Conservation (phyloP, 2,888 invertebrate genomes). For the Zaprionus bogoriensis region DNA sequence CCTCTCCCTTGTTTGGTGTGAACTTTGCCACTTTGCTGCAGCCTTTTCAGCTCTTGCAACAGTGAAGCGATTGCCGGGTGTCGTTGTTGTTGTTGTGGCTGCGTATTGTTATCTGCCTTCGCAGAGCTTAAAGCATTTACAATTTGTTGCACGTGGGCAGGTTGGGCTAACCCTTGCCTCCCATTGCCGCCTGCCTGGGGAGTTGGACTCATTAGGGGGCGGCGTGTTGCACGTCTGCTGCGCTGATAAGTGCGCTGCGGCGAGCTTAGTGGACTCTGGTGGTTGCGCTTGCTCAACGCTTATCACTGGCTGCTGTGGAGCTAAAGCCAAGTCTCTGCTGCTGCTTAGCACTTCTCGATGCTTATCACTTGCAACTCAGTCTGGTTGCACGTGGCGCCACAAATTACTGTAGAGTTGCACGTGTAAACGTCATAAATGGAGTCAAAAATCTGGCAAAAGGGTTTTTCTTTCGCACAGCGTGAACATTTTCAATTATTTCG, state of each 20-base stretch:
- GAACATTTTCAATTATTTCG: slow-evolving; percentile 14
- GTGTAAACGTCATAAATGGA: slow-evolving; percentile 27
- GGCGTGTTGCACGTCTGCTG: slow-evolving; percentile 32
- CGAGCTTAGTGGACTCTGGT: slow-evolving; percentile 45
- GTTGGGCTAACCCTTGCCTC: slow-evolving; percentile 23
- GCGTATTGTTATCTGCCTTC: slow-evolving; percentile 34
- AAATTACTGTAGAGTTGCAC: slow-evolving; percentile 10
- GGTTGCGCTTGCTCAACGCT: slow-evolving; percentile 9
- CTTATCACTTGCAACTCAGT: slow-evolving; percentile 43
- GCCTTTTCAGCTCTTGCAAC: slow-evolving; percentile 58
- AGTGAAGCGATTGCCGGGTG: slow-evolving; percentile 41
- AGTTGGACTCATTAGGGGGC: slow-evolving; percentile 44
- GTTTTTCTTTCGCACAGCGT: slow-evolving; percentile 4
- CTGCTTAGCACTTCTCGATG: not conserved
- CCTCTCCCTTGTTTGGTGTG: slow-evolving; percentile 62
- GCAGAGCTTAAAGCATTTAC: slow-evolving; percentile 24
- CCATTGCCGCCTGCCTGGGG: not conserved
- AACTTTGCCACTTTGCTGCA: slow-evolving; percentile 80
- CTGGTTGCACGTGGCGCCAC: slow-evolving; percentile 11
- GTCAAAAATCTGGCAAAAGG: slow-evolving; percentile 7
- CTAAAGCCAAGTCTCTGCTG: slow-evolving; percentile 10
- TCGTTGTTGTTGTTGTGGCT: slow-evolving; percentile 27
- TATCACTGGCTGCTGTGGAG: slow-evolving; percentile 16
- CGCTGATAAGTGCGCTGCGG: slow-evolving; percentile 65
- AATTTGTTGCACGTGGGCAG: slow-evolving; percentile 48